Conservation (phyloP, 2,113 vertebrate genomes). For the Stegostoma tigrinum region DNA sequence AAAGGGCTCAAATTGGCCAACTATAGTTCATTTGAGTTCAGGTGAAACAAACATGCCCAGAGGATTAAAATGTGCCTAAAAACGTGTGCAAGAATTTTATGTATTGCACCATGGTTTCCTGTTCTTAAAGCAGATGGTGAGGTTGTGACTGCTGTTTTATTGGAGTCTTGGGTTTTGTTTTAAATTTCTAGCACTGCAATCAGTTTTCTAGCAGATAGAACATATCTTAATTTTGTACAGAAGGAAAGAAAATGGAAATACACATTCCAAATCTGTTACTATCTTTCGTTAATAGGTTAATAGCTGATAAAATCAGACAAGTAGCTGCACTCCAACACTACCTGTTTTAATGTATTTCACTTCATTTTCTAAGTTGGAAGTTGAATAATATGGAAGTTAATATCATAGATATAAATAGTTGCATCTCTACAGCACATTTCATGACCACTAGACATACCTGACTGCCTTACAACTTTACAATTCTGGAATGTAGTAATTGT, state of each 20-base stretch:
- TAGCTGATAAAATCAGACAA: not conserved
- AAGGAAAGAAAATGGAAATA: not conserved
- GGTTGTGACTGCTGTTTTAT: not conserved
- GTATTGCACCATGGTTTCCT: not conserved
- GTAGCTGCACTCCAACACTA: not conserved
- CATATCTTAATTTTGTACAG: not conserved
- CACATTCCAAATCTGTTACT: not conserved
- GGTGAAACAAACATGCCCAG: not conserved
- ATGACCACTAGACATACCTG: not conserved
- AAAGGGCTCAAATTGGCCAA: not conserved
- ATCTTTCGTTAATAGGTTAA: not conserved
- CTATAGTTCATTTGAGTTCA: not conserved
- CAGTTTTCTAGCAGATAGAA: not conserved
- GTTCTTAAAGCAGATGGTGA: not conserved
- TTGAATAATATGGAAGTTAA: not conserved
- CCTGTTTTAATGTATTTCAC: not conserved
- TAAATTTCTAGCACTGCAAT: not conserved
- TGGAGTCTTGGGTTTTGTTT: not conserved
- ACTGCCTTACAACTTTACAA: not conserved
- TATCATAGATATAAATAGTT: not conserved
- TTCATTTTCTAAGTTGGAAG: not conserved
- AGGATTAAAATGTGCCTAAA: slow-evolving; percentile 18
- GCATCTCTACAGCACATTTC: not conserved
- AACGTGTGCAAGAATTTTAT: slow-evolving; percentile 23
- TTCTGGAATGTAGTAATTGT: not conserved